A percentile compares a stretch with the other conserved stretches of the same genome.
phyloP scores from a whole-genome alignment of 35 echinoderm and acorn worm genomes.

The Chiridota heheva region DNA sequence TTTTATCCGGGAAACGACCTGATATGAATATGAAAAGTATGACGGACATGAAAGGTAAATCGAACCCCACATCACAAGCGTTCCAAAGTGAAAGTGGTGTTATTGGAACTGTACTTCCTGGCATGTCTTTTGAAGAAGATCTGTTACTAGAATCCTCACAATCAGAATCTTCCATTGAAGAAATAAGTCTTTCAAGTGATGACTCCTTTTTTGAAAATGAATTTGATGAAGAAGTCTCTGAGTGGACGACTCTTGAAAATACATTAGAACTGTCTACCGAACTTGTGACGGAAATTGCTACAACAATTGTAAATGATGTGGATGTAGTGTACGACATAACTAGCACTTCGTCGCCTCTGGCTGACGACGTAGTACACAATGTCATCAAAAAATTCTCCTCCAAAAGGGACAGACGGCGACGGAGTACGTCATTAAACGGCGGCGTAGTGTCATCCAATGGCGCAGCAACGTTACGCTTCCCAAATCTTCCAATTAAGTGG shows the following conservation, averaged over 20 bases:
- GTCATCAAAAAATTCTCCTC: slow-evolving; percentile 10
- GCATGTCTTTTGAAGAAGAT: neutral
- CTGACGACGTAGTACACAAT: neutral
- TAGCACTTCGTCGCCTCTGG: neutral
- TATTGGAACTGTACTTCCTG: neutral
- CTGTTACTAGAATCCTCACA: neutral
- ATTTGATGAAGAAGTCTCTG: neutral
- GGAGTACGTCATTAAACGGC: neutral
- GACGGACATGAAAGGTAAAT: neutral
- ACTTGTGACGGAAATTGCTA: slow-evolving; percentile 45
- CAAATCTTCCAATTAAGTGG: slow-evolving; percentile 59
- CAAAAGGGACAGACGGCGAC: neutral
- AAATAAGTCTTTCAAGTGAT: slow-evolving; percentile 9
- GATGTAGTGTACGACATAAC: neutral
- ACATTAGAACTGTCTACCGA: neutral
- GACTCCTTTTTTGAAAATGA: neutral
- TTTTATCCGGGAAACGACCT: neutral
- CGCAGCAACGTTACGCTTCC: neutral
- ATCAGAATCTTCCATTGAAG: slow-evolving; percentile 12
- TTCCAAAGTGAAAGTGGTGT: neutral
- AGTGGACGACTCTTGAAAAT: neutral
- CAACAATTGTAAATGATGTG: slow-evolving; percentile 27
- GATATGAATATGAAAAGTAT: neutral
- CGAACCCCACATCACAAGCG: neutral
- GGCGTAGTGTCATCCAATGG: slow-evolving; percentile 1